phyloP scores from a whole-genome alignment of 2,113 vertebrate species.

The Brienomyrus brachyistius region DNA sequence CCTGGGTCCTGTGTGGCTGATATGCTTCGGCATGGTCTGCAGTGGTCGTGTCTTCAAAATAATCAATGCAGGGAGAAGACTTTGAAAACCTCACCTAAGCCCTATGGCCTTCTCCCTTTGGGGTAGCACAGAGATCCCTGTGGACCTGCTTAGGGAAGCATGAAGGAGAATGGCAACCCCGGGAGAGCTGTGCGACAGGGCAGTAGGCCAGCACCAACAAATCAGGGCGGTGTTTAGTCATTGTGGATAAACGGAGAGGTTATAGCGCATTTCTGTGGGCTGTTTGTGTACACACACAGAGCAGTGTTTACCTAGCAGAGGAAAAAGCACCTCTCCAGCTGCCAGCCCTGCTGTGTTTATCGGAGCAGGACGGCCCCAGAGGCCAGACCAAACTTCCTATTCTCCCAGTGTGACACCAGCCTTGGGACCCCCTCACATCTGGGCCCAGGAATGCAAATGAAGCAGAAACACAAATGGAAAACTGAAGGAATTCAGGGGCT shows the following conservation, averaged over 20 bases:
- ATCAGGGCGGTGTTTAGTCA: constrained; percentile 22
- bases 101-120: constrained; percentile 40
- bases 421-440: not conserved
- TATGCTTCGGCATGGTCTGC: not conserved
- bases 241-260: constrained; percentile 9
- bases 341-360: constrained; percentile 47
- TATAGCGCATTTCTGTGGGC: not conserved
- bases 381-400: constrained; percentile 47
- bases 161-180: not conserved
- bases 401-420: constrained; percentile 15
- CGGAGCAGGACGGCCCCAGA: constrained; percentile 45
- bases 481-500: not conserved
- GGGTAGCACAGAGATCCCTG: not conserved
- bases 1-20: not conserved
- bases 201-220: constrained; percentile 34
- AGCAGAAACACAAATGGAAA: not conserved
- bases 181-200: constrained; percentile 25
- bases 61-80: constrained; percentile 9
- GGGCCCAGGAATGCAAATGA: not conserved
- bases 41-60: not conserved
- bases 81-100: constrained; percentile 29
- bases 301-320: constrained; percentile 9
- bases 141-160: constrained; percentile 10
- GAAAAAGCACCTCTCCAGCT: constrained; percentile 32
- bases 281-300: constrained; percentile 15